Percentiles rank a stretch among this genome's conserved stretches.
Conservation (phyloP, 2,888 invertebrate genomes). For the Scaptomyza polygonia region DNA sequence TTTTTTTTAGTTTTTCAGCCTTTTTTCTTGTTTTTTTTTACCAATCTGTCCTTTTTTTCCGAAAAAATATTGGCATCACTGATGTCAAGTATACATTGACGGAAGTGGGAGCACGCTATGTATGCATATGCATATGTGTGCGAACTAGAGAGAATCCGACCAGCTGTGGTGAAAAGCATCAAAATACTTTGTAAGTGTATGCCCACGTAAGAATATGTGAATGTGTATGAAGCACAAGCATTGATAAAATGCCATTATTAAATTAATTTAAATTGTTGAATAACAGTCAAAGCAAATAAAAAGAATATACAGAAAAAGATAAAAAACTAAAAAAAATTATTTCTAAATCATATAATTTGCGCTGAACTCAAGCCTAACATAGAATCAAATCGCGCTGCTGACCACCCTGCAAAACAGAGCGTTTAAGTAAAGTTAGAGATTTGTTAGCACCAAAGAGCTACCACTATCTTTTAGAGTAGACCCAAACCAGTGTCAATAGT, state of each 20-base stretch:
- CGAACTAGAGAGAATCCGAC: conserved; percentile 43
- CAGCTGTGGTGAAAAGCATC: conserved; percentile 53
- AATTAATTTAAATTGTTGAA: conserved; percentile 39
- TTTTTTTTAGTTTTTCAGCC: too few species aligned
- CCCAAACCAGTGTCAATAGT: too few species aligned
- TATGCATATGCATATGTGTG: conserved; percentile 19
- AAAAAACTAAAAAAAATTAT: conserved; percentile 12
- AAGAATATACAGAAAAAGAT: background rate
- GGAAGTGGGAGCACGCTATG: conserved; percentile 8
- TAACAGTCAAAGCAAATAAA: conserved; percentile 21
- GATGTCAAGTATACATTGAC: conserved; percentile 1
- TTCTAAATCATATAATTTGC: conserved; percentile 47
- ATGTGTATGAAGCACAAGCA: conserved; percentile 5
- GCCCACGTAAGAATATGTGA: background rate
- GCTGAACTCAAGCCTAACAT: conserved; percentile 4
- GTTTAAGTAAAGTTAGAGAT: too few species aligned
- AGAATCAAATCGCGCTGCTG: background rate
- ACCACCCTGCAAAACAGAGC: background rate
- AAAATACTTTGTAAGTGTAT: conserved; percentile 54
- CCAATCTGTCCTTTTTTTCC: too few species aligned
- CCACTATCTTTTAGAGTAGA: too few species aligned
- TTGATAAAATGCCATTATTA: conserved; percentile 42
- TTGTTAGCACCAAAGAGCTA: too few species aligned
- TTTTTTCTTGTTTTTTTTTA: too few species aligned
- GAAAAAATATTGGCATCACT: too few species aligned